phyloP scores from a whole-genome alignment of 2,113 vertebrate genomes.

The Bubo blakistoni region DNA sequence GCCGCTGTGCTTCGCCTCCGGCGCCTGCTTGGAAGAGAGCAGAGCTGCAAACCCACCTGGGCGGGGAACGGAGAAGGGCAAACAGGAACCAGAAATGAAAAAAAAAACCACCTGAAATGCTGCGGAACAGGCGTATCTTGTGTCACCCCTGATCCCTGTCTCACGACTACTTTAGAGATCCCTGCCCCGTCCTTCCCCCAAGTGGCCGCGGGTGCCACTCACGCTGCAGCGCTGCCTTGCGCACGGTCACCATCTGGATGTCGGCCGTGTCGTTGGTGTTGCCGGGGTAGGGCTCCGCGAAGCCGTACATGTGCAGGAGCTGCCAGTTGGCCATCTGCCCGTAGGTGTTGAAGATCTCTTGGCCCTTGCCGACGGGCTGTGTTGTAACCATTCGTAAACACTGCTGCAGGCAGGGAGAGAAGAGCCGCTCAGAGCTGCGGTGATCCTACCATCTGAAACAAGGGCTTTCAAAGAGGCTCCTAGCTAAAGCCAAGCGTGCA shows the following conservation, averaged over 20 bases:
- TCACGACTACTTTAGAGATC: not conserved
- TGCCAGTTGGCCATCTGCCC: constrained; percentile 97
- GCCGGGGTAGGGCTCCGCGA: constrained; percentile 79
- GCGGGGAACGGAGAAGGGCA: no score
- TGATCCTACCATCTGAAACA: fast-evolving
- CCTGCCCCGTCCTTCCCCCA: not conserved
- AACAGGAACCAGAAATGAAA: not conserved
- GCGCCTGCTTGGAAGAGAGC: constrained; percentile 57
- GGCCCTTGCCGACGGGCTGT: constrained; percentile 72
- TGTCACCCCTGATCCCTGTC: fast-evolving
- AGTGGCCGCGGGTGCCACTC: not conserved
- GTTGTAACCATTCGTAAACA: constrained; percentile 86
- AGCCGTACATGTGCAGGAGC: constrained; percentile 96
- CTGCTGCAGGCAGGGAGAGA: constrained; percentile 71
- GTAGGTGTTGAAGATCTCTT: constrained; percentile 95
- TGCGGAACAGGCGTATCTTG: not conserved
- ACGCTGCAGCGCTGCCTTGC: constrained; percentile 79
- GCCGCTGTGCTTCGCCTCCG: constrained; percentile 60
- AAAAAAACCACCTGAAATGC: not conserved
- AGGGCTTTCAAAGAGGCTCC: not conserved
- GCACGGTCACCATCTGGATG: constrained; percentile 81
- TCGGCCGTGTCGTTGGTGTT: constrained; percentile 88
- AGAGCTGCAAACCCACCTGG: not conserved
- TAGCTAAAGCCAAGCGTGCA: not conserved
- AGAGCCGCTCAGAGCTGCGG: not conserved